These are phyloP conservation scores for Lepidostoma basale DNA, from an alignment of 1,140 invertebrate genomes.

Conservation along the genomic window DNA sequence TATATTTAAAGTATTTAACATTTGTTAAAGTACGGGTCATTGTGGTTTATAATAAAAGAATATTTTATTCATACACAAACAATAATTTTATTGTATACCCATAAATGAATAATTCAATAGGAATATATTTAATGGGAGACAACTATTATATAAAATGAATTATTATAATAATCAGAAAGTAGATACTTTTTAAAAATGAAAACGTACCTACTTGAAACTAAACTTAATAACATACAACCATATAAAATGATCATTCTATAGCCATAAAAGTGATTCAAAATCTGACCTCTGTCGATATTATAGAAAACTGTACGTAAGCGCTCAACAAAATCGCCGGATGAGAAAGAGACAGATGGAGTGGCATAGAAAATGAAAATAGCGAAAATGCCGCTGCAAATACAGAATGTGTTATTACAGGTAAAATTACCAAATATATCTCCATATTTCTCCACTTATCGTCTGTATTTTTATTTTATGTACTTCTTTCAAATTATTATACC, in stretches of 20 bases:
- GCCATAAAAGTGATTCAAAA: not conserved
- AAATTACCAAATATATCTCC: not conserved
- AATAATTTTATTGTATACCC: too few species aligned
- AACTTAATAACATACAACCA: not conserved
- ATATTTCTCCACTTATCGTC: not conserved
- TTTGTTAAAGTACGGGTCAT: too few species aligned
- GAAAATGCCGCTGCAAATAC: slow-evolving; percentile 63
- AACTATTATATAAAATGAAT: too few species aligned
- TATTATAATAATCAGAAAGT: too few species aligned
- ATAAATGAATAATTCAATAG: too few species aligned
- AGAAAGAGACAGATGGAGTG: slow-evolving; percentile 35
- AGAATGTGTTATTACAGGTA: slow-evolving; percentile 62
- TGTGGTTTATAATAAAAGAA: too few species aligned
- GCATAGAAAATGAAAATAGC: slow-evolving; percentile 48
- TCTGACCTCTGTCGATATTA: not conserved
- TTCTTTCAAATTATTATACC: not conserved
- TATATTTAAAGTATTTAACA: too few species aligned
- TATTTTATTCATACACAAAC: too few species aligned
- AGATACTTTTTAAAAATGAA: too few species aligned
- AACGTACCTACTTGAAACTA: not conserved
- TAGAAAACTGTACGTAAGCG: slow-evolving; percentile 14
- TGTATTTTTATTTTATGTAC: not conserved
- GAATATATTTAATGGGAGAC: too few species aligned
- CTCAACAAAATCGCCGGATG: slow-evolving; percentile 20
- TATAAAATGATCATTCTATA: not conserved